Evolutionary conservation across 1,140 invertebrate genomes (phyloP).

Genomic region (Diorhabda sublineata): DNA sequence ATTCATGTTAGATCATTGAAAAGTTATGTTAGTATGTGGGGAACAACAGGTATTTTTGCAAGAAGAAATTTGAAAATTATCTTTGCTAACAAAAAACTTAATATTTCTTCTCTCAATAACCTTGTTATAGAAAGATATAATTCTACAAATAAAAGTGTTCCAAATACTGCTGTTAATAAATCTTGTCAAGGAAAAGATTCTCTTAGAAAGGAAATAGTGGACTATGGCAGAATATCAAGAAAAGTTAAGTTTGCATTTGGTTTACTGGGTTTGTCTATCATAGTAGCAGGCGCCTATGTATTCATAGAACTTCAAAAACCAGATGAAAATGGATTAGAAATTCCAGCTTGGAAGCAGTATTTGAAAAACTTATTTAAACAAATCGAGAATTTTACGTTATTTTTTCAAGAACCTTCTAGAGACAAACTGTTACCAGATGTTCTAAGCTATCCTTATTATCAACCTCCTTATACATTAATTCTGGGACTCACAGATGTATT

Average conservation of each 20-base stretch:
- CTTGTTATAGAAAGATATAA: neutral
- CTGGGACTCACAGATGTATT: slow-evolving; percentile 94
- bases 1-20: neutral
- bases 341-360: slow-evolving; percentile 69
- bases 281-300: slow-evolving; percentile 48
- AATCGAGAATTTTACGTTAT: slow-evolving; percentile 22
- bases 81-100: neutral
- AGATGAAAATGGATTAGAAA: slow-evolving; percentile 60
- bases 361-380: slow-evolving; percentile 53
- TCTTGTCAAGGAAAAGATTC: neutral
- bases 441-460: slow-evolving; percentile 83
- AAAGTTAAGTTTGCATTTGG: neutral
- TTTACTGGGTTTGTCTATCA: slow-evolving; percentile 48
- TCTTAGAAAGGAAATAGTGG: neutral
- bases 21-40: neutral
- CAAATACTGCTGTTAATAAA: neutral
- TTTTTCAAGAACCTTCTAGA: slow-evolving; percentile 88
- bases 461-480: slow-evolving; percentile 96
- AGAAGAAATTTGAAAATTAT: neutral
- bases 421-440: slow-evolving; percentile 94
- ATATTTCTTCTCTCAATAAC: neutral
- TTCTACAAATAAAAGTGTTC: neutral
- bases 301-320: slow-evolving; percentile 67
- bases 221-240: neutral
- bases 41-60: neutral